Conservation (phyloP, 1,140 invertebrate genomes). For the Drosophila nikananu region DNA sequence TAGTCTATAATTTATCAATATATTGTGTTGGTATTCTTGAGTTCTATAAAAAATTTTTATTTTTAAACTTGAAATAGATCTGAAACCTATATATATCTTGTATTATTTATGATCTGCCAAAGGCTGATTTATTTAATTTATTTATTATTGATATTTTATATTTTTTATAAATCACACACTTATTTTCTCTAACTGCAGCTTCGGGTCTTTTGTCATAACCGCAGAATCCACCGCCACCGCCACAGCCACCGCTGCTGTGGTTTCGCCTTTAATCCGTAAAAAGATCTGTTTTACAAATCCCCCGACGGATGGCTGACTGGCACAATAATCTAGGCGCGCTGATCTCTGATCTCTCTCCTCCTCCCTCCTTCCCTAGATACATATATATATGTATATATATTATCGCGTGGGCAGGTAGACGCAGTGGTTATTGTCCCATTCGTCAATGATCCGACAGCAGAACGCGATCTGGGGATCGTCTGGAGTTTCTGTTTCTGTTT, state of each 20-base stretch:
- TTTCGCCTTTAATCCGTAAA: slow-evolving; percentile 78
- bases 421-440: slow-evolving; percentile 48
- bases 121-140: background rate
- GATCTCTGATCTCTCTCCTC: slow-evolving; percentile 65
- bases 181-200: slow-evolving; percentile 12
- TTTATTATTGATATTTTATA: background rate
- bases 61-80: background rate
- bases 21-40: background rate
- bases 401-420: slow-evolving; percentile 79
- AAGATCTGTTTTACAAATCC: slow-evolving; percentile 79
- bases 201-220: slow-evolving; percentile 52
- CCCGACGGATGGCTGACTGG: slow-evolving; percentile 48
- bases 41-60: background rate
- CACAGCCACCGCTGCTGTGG: slow-evolving; percentile 45
- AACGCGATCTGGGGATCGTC: slow-evolving; percentile 33
- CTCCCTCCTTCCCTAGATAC: background rate
- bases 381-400: background rate
- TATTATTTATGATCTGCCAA: background rate
- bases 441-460: slow-evolving; percentile 54
- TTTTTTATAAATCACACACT: no score
- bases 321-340: slow-evolving; percentile 75
- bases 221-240: slow-evolving; percentile 48
- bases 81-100: background rate
- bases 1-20: background rate
- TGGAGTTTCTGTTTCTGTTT: slow-evolving; percentile 20